Conservation (phyloP, 2,888 invertebrate species). For the Cheilosia pagana region DNA sequence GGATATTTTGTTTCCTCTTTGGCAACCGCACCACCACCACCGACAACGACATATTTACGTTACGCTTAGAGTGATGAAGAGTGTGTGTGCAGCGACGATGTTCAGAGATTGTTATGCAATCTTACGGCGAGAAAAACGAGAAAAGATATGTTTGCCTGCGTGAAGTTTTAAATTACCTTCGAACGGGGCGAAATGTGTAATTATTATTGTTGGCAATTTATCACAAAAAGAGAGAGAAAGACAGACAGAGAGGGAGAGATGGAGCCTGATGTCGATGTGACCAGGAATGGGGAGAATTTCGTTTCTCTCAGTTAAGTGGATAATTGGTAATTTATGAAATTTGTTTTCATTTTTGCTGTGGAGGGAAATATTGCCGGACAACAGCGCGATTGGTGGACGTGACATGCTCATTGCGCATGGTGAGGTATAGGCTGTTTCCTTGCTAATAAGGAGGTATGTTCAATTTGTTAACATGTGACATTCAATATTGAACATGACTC, state of each 20-base stretch:
- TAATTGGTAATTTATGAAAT: slow-evolving; percentile 72
- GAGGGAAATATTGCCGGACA: slow-evolving; percentile 54
- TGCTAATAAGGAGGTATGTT: slow-evolving; percentile 57
- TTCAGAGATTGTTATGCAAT: slow-evolving; percentile 62
- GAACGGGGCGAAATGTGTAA: slow-evolving; percentile 72
- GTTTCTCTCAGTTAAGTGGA: slow-evolving; percentile 57
- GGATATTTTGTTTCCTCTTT: slow-evolving; percentile 51
- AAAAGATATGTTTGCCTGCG: slow-evolving; percentile 55
- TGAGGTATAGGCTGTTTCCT: not conserved
- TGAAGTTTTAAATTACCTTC: slow-evolving; percentile 73
- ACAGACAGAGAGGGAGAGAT: not conserved
- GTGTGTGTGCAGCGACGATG: slow-evolving; percentile 36
- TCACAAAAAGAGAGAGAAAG: slow-evolving; percentile 33
- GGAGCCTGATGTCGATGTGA: slow-evolving; percentile 27
- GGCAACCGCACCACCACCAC: not conserved
- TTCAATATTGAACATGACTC: slow-evolving; percentile 53
- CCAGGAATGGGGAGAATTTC: slow-evolving; percentile 36
- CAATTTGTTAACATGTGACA: slow-evolving; percentile 65
- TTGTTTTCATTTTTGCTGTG: slow-evolving; percentile 6
- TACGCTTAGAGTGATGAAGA: slow-evolving; percentile 55
- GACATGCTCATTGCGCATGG: slow-evolving; percentile 28
- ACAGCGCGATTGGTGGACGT: slow-evolving; percentile 38
- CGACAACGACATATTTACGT: not conserved
- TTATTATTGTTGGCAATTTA: slow-evolving; percentile 73
- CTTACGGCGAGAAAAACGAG: slow-evolving; percentile 32